Conservation (phyloP, 2,888 invertebrate genomes). For the Nomada ruficornis region DNA sequence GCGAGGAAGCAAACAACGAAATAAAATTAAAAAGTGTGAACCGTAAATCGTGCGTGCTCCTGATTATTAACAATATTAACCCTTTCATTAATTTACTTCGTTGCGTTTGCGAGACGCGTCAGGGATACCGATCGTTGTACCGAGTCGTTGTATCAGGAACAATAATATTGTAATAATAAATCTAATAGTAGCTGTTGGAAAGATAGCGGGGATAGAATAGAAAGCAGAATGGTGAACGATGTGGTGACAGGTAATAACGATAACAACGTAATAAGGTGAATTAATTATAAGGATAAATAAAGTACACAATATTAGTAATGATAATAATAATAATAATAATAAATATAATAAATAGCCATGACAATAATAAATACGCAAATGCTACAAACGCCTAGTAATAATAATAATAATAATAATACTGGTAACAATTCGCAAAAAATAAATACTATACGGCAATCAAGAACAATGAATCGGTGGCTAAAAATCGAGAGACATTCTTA, state of each 20-base stretch:
- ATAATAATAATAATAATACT: constrained; percentile 63
- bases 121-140: constrained; percentile 76
- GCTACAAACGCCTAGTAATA: constrained; percentile 21
- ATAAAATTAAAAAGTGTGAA: constrained; percentile 18
- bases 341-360: constrained; percentile 59
- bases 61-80: background rate
- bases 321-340: constrained; percentile 63
- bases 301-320: constrained; percentile 48
- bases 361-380: constrained; percentile 59
- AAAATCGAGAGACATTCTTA: constrained; percentile 9
- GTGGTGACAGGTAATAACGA: constrained; percentile 57
- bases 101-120: constrained; percentile 36
- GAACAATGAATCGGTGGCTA: constrained; percentile 43
- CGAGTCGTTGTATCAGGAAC: constrained; percentile 77
- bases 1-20: constrained; percentile 19
- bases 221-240: constrained; percentile 24
- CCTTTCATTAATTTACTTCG: constrained; percentile 16
- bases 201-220: background rate
- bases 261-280: constrained; percentile 50
- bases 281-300: constrained; percentile 61
- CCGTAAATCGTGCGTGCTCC: constrained; percentile 28
- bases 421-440: constrained; percentile 60
- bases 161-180: constrained; percentile 45
- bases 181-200: background rate
- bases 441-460: constrained; percentile 41